These are phyloP conservation scores for Drosophila nikananu DNA, from an alignment of 1,140 invertebrate genomes.

Conservation along the genomic window DNA sequence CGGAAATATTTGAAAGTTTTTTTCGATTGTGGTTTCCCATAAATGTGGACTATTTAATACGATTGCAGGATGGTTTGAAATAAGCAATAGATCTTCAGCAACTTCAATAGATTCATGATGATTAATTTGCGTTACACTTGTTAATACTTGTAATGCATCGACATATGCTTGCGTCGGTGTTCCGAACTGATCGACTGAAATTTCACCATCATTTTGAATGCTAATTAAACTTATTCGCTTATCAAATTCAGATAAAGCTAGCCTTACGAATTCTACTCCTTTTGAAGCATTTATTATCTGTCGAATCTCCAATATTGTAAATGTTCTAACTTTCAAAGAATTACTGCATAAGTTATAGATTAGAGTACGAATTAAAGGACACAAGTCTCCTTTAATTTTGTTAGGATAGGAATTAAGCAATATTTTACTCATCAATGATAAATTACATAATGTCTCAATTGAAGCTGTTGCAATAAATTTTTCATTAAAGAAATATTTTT, in stretches of 20 bases:
- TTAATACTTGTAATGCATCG: slow-evolving; percentile 68
- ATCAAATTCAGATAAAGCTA: slow-evolving; percentile 88
- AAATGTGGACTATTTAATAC: slow-evolving; percentile 83
- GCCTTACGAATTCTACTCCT: slow-evolving; percentile 58
- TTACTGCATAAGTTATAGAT: slow-evolving; percentile 88
- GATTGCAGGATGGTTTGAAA: slow-evolving; percentile 90
- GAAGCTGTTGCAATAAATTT: slow-evolving; percentile 90
- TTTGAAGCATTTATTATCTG: slow-evolving; percentile 60
- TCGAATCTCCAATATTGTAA: slow-evolving; percentile 77
- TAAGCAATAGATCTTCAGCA: slow-evolving; percentile 88
- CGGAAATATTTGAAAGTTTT: slow-evolving; percentile 58
- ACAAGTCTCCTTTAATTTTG: slow-evolving; percentile 87
- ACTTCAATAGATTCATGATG: slow-evolving; percentile 86
- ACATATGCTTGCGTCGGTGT: slow-evolving; percentile 76
- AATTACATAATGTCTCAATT: slow-evolving; percentile 89
- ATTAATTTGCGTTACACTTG: slow-evolving; percentile 83
- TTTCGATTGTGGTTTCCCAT: slow-evolving; percentile 70
- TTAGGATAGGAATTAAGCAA: slow-evolving; percentile 88
- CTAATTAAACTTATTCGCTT: slow-evolving; percentile 87
- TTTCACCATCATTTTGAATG: slow-evolving; percentile 85
- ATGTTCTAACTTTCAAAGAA: slow-evolving; percentile 75
- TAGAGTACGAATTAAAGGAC: slow-evolving; percentile 88
- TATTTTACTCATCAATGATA: slow-evolving; percentile 88
- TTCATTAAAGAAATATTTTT: slow-evolving; percentile 93
- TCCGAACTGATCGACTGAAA: slow-evolving; percentile 84